A percentile compares a stretch with the other conserved stretches of the same genome.
Conservation (phyloP, 2,797 vertebrate species). For the Poeciliopsis presidionis region DNA sequence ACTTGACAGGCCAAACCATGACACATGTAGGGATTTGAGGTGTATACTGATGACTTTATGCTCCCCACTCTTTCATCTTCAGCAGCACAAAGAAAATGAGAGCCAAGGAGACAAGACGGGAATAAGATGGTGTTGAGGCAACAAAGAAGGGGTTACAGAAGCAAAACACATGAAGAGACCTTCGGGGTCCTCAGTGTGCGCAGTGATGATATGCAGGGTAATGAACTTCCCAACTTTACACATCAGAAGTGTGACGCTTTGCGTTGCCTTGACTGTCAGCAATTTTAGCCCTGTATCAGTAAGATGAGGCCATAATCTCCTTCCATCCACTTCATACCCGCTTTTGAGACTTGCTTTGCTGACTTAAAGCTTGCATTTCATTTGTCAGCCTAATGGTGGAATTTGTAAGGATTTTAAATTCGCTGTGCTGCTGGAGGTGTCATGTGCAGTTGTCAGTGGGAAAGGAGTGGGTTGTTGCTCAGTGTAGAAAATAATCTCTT, state of each 20-base stretch:
- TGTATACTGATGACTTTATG: conserved; percentile 55
- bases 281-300: conserved; percentile 54
- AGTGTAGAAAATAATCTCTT: conserved; percentile 59
- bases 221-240: conserved; percentile 74
- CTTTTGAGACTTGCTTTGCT: conserved; percentile 63
- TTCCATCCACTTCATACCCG: conserved; percentile 67
- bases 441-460: conserved; percentile 50
- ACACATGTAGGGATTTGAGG: conserved; percentile 56
- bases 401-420: conserved; percentile 78
- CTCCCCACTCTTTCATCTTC: conserved; percentile 54
- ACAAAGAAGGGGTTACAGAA: conserved; percentile 11
- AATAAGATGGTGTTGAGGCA: conserved; percentile 20
- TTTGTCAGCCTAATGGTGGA: conserved; percentile 79
- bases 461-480: conserved; percentile 44
- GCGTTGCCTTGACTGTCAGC: conserved; percentile 69
- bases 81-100: conserved; percentile 27
- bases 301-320: conserved; percentile 75
- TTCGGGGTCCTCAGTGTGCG: conserved; percentile 57
- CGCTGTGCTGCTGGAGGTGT: conserved; percentile 61
- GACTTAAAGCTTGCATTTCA: conserved; percentile 74
- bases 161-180: conserved; percentile 48
- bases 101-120: conserved; percentile 10
- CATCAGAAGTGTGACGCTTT: conserved; percentile 69
- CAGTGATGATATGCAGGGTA: conserved; percentile 73
- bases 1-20: conserved; percentile 40